These are phyloP conservation scores for Temnothorax nylanderi DNA, from an alignment of 1,140 invertebrate genomes.

Conservation along the genomic window DNA sequence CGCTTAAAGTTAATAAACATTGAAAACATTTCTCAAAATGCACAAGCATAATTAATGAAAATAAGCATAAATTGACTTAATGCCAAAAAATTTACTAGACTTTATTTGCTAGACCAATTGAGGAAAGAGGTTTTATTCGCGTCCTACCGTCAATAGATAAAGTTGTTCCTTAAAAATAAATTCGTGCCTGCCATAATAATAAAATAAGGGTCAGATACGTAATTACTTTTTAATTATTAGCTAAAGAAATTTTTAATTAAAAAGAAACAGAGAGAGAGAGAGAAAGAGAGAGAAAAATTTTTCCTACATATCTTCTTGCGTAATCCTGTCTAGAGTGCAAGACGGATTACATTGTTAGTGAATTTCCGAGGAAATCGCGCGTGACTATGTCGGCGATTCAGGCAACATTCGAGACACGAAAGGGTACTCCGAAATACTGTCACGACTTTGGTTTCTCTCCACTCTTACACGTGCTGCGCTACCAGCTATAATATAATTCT, in stretches of 20 bases:
- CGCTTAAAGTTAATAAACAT: background rate
- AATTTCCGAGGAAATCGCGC: background rate
- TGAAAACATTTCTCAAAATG: background rate
- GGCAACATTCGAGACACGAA: conserved; percentile 5
- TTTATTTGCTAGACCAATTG: background rate
- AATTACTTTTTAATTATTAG: background rate
- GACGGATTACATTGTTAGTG: background rate
- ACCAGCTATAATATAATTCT: background rate
- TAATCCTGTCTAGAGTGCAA: background rate
- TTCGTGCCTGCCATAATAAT: background rate
- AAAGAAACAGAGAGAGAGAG: background rate
- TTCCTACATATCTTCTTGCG: background rate
- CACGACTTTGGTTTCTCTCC: conserved; percentile 9
- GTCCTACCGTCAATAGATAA: background rate
- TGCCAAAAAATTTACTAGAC: background rate
- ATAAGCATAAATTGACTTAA: background rate
- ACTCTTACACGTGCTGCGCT: background rate
- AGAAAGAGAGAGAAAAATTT: background rate
- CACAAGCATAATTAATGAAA: background rate
- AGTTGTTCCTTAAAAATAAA: background rate
- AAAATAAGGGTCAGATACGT: background rate
- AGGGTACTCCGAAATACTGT: conserved; percentile 33
- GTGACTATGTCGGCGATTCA: background rate
- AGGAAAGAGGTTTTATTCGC: background rate
- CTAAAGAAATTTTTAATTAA: background rate